These are phyloP conservation scores for Toxotes jaculatrix DNA, from an alignment of 2,113 vertebrate genomes.

Conservation along the genomic window DNA sequence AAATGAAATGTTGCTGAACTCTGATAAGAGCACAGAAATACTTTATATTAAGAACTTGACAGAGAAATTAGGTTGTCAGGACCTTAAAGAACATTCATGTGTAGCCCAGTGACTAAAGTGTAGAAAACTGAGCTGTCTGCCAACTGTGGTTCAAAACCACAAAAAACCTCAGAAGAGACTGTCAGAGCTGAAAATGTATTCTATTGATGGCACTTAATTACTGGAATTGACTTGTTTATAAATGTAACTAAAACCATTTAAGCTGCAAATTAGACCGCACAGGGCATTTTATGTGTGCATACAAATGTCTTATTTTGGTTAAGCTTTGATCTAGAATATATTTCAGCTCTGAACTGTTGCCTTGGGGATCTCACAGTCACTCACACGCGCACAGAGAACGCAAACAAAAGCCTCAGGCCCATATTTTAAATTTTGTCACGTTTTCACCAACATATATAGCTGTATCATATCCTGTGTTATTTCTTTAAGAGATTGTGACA, in stretches of 20 bases:
- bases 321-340: slow-evolving; percentile 74
- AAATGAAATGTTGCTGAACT: neutral
- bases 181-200: slow-evolving; percentile 48
- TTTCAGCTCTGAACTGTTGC: slow-evolving; percentile 64
- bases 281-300: slow-evolving; percentile 58
- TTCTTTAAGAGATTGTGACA: neutral
- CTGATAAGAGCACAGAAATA: neutral
- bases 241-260: slow-evolving; percentile 70
- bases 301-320: slow-evolving; percentile 66
- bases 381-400: slow-evolving; percentile 12
- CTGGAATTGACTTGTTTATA: slow-evolving; percentile 70
- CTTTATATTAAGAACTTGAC: neutral
- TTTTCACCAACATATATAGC: neutral
- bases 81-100: neutral
- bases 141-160: slow-evolving; percentile 5
- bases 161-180: slow-evolving; percentile 1
- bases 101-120: neutral
- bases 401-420: slow-evolving; percentile 15
- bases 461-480: neutral
- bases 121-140: neutral
- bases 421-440: slow-evolving; percentile 26
- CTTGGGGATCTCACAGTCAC: slow-evolving; percentile 36
- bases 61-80: neutral
- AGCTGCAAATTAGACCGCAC: slow-evolving; percentile 63
- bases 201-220: slow-evolving; percentile 60